A percentile compares a stretch with the other conserved stretches of the same genome.
Conservation (phyloP, 2,888 invertebrate species). For the Clusia tigrina region DNA sequence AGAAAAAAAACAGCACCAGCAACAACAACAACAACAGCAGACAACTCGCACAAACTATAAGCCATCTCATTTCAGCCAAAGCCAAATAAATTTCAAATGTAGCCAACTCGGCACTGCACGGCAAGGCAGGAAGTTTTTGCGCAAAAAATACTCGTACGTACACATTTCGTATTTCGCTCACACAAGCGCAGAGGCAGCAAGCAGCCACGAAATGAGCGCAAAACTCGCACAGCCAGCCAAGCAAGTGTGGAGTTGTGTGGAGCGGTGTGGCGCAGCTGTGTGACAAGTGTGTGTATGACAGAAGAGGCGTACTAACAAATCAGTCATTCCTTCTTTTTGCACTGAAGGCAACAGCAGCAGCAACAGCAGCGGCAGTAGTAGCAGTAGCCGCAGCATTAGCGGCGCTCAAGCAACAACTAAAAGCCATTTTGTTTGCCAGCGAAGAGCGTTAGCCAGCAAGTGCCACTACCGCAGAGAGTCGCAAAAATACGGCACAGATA, state of each 20-base stretch:
- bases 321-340: constrained; percentile 60
- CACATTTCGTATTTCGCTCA: constrained; percentile 26
- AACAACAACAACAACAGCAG: constrained; percentile 28
- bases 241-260: background rate
- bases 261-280: constrained; percentile 20
- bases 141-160: constrained; percentile 5
- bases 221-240: background rate
- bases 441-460: background rate
- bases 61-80: constrained; percentile 62
- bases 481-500: too few relatives aligned
- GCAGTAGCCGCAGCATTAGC: too few relatives aligned
- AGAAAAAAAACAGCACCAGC: constrained; percentile 28
- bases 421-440: background rate
- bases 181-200: constrained; percentile 22
- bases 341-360: constrained; percentile 16
- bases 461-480: too few relatives aligned
- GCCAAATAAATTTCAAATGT: constrained; percentile 61
- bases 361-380: too few relatives aligned
- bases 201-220: constrained; percentile 18
- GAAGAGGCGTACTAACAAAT: constrained; percentile 64
- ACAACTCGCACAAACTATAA: constrained; percentile 52
- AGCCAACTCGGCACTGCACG: too few relatives aligned
- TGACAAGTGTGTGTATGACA: constrained; percentile 59
- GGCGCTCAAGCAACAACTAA: too few relatives aligned
- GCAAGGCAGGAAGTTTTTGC: constrained; percentile 1